phyloP scores from a whole-genome alignment of 2,797 vertebrate species.

The Tamandua tetradactyla region DNA sequence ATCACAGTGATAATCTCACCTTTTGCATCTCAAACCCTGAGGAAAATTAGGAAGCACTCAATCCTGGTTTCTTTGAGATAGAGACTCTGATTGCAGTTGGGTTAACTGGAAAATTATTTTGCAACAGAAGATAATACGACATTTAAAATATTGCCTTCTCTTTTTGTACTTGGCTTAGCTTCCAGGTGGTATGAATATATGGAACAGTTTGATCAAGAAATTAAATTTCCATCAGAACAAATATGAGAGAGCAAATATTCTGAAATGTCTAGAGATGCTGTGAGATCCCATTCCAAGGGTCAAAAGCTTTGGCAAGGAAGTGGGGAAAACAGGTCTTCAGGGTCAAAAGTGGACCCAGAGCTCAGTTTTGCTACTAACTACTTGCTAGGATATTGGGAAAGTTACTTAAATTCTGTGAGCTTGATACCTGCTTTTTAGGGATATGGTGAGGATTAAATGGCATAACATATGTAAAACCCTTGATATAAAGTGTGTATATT shows the following conservation, averaged over 20 bases:
- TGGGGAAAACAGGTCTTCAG: neutral
- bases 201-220: neutral
- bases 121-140: neutral
- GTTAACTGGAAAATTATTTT: neutral
- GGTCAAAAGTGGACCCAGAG: neutral
- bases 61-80: slow-evolving; percentile 1
- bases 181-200: neutral
- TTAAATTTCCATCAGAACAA: neutral
- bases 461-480: neutral
- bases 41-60: neutral
- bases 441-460: neutral
- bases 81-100: neutral
- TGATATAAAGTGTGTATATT: neutral
- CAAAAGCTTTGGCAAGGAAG: neutral
- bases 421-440: neutral
- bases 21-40: neutral
- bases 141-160: neutral
- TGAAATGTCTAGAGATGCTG: neutral
- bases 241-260: neutral
- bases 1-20: neutral
- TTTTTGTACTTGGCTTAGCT: neutral
- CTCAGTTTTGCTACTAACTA: neutral
- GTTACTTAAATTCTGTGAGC: slow-evolving; percentile 1
- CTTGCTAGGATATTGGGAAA: neutral
- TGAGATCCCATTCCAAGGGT: neutral